phyloP scores from a whole-genome alignment of 1,140 invertebrate genomes.

The Dinoponera quadriceps region DNA sequence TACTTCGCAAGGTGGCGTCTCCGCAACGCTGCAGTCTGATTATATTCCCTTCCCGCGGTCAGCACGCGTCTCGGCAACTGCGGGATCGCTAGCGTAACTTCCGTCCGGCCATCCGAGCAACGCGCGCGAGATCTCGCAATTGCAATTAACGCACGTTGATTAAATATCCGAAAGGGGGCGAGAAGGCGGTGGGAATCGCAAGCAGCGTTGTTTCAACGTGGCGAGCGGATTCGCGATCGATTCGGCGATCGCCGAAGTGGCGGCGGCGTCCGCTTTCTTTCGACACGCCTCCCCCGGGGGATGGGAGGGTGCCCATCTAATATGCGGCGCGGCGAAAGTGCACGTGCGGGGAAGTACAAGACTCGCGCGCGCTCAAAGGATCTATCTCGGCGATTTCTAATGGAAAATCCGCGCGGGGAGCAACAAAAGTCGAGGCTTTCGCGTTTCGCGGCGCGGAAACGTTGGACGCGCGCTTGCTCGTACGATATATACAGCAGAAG shows the following conservation, averaged over 20 bases:
- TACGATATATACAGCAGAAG: constrained; percentile 23
- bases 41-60: background rate
- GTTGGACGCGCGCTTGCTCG: background rate
- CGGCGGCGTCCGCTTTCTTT: too few relatives aligned
- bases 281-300: too few relatives aligned
- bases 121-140: background rate
- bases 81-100: background rate
- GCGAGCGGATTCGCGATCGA: too few relatives aligned
- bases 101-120: background rate
- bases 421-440: constrained; percentile 27
- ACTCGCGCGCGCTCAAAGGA: constrained; percentile 10
- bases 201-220: too few relatives aligned
- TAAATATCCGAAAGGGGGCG: too few relatives aligned
- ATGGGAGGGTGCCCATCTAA: background rate
- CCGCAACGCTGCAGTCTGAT: background rate
- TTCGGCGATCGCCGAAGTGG: too few relatives aligned
- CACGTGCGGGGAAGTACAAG: background rate
- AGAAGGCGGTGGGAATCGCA: too few relatives aligned
- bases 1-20: constrained; percentile 30
- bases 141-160: background rate
- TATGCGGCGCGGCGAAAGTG: background rate
- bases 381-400: constrained; percentile 41
- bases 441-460: constrained; percentile 24
- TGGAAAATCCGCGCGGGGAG: constrained; percentile 44
- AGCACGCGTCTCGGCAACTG: background rate